Base-by-base conservation (phyloP, 2,113 vertebrate species). In the Neoarius graeffei region DNA sequence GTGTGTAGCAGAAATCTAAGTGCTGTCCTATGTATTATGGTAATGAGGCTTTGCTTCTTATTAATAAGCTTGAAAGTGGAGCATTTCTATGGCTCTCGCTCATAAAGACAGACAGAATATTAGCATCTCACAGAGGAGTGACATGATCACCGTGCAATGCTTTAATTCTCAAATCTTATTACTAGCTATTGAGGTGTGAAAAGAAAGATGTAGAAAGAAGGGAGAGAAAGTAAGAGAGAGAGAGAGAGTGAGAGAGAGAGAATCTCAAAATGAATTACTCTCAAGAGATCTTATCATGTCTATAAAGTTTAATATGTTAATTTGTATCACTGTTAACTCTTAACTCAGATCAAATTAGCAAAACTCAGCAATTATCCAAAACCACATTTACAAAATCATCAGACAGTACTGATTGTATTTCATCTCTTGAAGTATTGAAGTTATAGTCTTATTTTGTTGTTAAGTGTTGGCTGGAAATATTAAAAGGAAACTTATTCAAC, bases 1-100 rank as follows among this genome's bases (percentile, higher is more conserved):
- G 93, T 95, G 91, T 92, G 91, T 86, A 94, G 93, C 90, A 83
- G 89, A 69, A 92, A 92, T 93, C 89, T 92, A 94, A 93, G 91
- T 94, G 91, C 90, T 89, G 88, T 89, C 81, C 90, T 93, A 89
- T 92, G 90, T 94, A 90, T 94, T 93, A 93, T 92, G 93, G 71
- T 92, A 95, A 95, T 95, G 92, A 94, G 91, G 86, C 89, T 90
- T 92, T 91, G 92, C 67, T 83, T 93, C 80, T 94, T 94, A 87
- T 93, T 94, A 94, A 94, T 93, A 93, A 92, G 90, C 91, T 85
- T 81, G 79, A 83, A 73, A 57, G 50, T 66, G 57, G 17, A 87
- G 52, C 17, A 88, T 91, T 83, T 84, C 74, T 59, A 84, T 57
- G 42, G n/a, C 50, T 88, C 74, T 90, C 77, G 59, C 88, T 87